Evolutionary conservation across 2,888 invertebrate species (phyloP).

Genomic region (Hemistola chrysoprasaria): DNA sequence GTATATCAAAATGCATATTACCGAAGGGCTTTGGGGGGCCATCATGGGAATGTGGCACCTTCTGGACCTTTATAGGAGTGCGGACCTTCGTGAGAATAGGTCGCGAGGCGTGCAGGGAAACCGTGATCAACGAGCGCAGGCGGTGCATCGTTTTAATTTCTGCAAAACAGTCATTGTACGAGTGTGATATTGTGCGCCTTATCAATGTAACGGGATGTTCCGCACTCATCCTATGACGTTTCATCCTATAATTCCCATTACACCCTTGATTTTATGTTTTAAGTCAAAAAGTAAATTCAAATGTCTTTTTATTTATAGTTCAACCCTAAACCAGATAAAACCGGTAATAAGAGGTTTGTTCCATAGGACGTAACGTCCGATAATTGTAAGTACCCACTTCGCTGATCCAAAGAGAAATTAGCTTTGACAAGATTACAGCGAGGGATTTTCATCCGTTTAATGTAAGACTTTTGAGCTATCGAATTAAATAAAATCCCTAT

Average conservation of each 20-base stretch:
- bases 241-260: too few species aligned
- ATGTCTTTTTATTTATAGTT: too few species aligned
- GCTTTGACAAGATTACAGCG: conserved; percentile 21
- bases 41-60: conserved; percentile 31
- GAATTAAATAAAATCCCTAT: background rate
- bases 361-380: conserved; percentile 15
- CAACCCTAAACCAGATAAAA: conserved; percentile 11
- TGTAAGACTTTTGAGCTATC: conserved; percentile 2
- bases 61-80: conserved; percentile 32
- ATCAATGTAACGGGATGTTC: too few species aligned
- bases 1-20: conserved; percentile 58
- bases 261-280: too few species aligned
- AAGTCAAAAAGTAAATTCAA: too few species aligned
- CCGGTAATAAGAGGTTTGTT: conserved; percentile 21
- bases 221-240: too few species aligned
- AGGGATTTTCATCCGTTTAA: conserved; percentile 11
- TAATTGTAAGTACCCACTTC: conserved; percentile 17
- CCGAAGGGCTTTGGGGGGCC: conserved; percentile 59
- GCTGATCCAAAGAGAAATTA: conserved; percentile 17
- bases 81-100: conserved; percentile 28
- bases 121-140: conserved; percentile 33
- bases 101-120: conserved; percentile 27
- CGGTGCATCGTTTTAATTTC: conserved; percentile 25
- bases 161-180: too few species aligned
- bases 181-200: too few species aligned